Evolutionary conservation across 2,888 invertebrate species (phyloP), one percentile per base, ranked within the genome.

Genomic region (Ctena decussata): DNA sequence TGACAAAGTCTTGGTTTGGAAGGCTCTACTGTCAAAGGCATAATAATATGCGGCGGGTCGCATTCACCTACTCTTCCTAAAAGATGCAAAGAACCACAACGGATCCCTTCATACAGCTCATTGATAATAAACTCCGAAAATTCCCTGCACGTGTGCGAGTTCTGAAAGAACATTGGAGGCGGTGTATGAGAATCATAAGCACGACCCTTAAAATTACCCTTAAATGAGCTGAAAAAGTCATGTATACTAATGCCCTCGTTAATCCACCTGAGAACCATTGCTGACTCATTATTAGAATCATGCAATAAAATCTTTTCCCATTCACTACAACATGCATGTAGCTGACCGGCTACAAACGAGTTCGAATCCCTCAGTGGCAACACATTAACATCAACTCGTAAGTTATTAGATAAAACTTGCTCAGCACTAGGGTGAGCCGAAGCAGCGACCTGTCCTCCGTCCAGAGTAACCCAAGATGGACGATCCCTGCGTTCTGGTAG

Each of bases 1-100:
- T 81, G 82, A 44, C 86, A 87, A 0, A 87, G 32, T 21, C 87
- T 46, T 2, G 79, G 84, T 60, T 84, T 87, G 15, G 72, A 72
- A 0, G 79, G 79, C 35, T 87, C 84, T 41, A 84, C 44, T 21
- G 87, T 87, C 21, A 84, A 35, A 0, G 82, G 79, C 46, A 82
- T 44, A 21, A 82, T 44, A 18, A 85, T 35, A 32, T 65, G 35
- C 18, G 76, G 87, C 27, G 79, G 86, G 15, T 79, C 72, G 46
- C 69, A 72, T 18, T 71, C 39, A 8, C 79, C 83, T 44, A 82
- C 81, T 32, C 60, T 79, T 11, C 82, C 77, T 18, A 53, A 32
- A 27, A 87, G 46, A 18, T 57, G 60, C 12, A 86, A 8, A 15
- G 80, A 82, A 12, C 78, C 80, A 53, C 74, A 84, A 30, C 27